These are phyloP conservation scores for Botia almorhae DNA, from an alignment of 2,797 vertebrate genomes.

Conservation along the genomic window DNA sequence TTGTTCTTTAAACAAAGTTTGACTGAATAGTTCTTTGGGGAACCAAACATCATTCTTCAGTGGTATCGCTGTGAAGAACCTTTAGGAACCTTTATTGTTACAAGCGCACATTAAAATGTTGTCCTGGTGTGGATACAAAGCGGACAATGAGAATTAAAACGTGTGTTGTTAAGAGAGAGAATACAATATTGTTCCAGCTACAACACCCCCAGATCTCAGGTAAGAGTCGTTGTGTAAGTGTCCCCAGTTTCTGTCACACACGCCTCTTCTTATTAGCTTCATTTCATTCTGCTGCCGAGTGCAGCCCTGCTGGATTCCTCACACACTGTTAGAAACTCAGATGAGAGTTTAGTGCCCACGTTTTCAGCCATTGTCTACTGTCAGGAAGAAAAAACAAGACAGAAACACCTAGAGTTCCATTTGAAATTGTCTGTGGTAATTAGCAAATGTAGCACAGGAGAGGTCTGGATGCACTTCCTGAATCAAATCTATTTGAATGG, in stretches of 20 bases:
- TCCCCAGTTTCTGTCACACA: slow-evolving; percentile 11
- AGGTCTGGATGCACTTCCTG: slow-evolving; percentile 26
- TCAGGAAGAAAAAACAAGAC: slow-evolving; percentile 28
- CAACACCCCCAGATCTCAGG: background rate
- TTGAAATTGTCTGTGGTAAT: slow-evolving; percentile 42
- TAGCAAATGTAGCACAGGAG: slow-evolving; percentile 41
- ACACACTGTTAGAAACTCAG: slow-evolving; percentile 25
- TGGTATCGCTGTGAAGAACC: too few species aligned
- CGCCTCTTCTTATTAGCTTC: background rate
- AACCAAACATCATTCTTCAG: too few species aligned
- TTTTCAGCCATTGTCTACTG: slow-evolving; percentile 2
- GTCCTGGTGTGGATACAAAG: background rate
- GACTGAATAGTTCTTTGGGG: too few species aligned
- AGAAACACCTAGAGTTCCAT: slow-evolving; percentile 40
- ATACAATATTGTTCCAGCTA: background rate
- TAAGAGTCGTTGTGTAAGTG: background rate
- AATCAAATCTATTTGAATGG: background rate
- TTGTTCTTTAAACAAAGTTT: too few species aligned
- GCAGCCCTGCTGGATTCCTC: slow-evolving; percentile 26
- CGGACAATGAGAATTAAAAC: background rate
- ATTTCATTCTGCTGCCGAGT: background rate
- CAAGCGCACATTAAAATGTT: too few species aligned
- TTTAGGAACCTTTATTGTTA: too few species aligned
- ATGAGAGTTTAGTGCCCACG: slow-evolving; percentile 35
- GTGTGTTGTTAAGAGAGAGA: background rate